These are phyloP conservation scores for Meandrusa payeni DNA, from an alignment of 2,888 invertebrate species.

Conservation along the genomic window DNA sequence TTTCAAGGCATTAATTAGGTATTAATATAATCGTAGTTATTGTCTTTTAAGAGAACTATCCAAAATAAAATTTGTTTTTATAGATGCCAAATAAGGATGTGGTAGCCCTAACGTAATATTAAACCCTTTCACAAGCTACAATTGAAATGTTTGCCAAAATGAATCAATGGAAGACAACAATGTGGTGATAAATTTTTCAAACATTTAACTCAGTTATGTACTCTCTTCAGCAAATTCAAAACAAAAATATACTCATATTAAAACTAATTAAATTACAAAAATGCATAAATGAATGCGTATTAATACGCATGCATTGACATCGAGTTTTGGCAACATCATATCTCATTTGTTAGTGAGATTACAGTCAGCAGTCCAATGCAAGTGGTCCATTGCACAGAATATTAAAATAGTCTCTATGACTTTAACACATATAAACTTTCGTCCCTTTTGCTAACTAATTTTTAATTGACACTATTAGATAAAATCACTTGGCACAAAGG, in stretches of 20 bases:
- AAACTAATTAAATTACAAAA: slow-evolving; percentile 72
- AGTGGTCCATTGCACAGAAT: slow-evolving; percentile 71
- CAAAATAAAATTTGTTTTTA: slow-evolving; percentile 19
- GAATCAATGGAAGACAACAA: slow-evolving; percentile 72
- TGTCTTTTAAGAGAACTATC: slow-evolving; percentile 47
- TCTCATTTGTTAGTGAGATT: slow-evolving; percentile 42
- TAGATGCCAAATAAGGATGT: slow-evolving; percentile 36
- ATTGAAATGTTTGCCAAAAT: slow-evolving; percentile 69
- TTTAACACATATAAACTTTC: slow-evolving; percentile 68
- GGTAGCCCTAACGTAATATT: slow-evolving; percentile 51
- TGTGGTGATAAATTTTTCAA: slow-evolving; percentile 42
- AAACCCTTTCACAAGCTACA: slow-evolving; percentile 63
- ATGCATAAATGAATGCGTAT: slow-evolving; percentile 66
- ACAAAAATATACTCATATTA: slow-evolving; percentile 53
- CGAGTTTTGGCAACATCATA: slow-evolving; percentile 55
- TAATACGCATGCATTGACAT: slow-evolving; percentile 45
- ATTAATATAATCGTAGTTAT: slow-evolving; percentile 52
- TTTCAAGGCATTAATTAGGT: slow-evolving; percentile 65
- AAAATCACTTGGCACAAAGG: slow-evolving; percentile 81
- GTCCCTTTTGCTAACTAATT: slow-evolving; percentile 65
- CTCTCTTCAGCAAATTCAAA: slow-evolving; percentile 58
- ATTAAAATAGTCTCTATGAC: slow-evolving; percentile 63
- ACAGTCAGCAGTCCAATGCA: slow-evolving; percentile 44
- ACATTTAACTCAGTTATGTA: slow-evolving; percentile 45
- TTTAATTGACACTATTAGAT: slow-evolving; percentile 76